phyloP scores from a whole-genome alignment of 2,797 vertebrate genomes.

The Oceanodroma leucorhoa region DNA sequence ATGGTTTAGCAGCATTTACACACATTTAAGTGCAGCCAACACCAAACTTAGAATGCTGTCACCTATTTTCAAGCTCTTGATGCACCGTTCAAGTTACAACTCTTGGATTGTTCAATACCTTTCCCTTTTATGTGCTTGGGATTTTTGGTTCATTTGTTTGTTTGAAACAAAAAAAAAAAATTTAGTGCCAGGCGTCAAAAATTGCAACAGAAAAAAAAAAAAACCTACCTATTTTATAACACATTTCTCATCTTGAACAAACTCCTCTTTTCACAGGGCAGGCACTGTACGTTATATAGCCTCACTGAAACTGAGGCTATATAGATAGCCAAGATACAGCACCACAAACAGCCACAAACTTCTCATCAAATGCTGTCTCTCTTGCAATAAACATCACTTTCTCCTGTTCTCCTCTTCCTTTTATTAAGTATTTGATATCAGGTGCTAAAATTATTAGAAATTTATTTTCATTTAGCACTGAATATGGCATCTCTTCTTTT shows the following conservation, averaged over 20 bases:
- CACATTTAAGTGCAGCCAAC: not conserved
- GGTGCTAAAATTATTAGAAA: not conserved
- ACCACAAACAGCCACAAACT: not conserved
- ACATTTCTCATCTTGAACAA: not conserved
- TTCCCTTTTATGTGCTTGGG: not conserved
- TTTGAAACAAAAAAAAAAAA: not conserved
- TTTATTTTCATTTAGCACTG: not conserved
- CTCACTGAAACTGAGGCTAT: not conserved
- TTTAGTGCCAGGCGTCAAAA: not conserved
- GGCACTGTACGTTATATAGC: not conserved
- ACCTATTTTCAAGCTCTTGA: not conserved
- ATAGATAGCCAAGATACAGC: not conserved
- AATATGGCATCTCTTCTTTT: not conserved
- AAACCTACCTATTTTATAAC: not conserved
- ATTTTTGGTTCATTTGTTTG: not conserved
- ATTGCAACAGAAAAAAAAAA: not conserved
- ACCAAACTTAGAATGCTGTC: not conserved
- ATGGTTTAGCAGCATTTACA: not conserved
- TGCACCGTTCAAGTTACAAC: not conserved
- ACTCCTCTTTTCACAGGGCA: not conserved
- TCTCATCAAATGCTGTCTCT: not conserved
- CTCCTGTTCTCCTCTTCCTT: not conserved
- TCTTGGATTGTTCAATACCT: not conserved
- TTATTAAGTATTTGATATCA: not conserved
- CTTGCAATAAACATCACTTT: not conserved